These are phyloP conservation scores for Carassius carassius DNA, from an alignment of 2,113 vertebrate genomes.

Conservation along the genomic window DNA sequence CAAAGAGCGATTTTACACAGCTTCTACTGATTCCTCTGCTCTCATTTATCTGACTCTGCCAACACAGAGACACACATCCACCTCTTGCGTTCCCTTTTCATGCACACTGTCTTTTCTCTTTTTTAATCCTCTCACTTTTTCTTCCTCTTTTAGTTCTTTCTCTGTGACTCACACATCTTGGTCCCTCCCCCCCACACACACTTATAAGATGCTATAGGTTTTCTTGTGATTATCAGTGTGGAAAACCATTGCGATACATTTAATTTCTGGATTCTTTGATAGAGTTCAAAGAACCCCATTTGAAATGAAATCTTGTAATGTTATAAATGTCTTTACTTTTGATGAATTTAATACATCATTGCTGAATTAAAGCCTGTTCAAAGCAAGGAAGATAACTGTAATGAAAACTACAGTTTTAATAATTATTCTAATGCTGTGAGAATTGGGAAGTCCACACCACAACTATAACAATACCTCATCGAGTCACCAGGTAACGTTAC, in stretches of 20 bases:
- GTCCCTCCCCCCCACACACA: neutral
- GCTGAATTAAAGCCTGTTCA: neutral
- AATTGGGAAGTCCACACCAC: neutral
- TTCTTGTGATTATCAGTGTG: neutral
- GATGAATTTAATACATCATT: neutral
- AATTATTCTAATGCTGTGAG: neutral
- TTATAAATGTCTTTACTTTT: neutral
- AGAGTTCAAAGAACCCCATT: neutral
- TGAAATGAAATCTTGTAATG: too few relatives aligned
- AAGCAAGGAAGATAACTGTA: neutral
- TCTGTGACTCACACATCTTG: neutral
- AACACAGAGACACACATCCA: slow-evolving; percentile 39
- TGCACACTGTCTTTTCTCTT: neutral
- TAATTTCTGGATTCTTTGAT: neutral
- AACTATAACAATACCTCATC: neutral
- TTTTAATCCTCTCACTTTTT: neutral
- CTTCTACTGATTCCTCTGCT: slow-evolving; percentile 44
- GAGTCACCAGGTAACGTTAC: too few relatives aligned
- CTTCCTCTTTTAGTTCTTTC: slow-evolving; percentile 23
- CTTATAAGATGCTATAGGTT: neutral
- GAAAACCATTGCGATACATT: neutral
- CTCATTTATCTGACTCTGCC: slow-evolving; percentile 39
- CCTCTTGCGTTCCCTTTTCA: neutral
- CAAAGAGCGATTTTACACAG: slow-evolving; percentile 36
- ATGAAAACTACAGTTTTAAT: neutral